Evolutionary conservation across 1,140 invertebrate species (phyloP), one percentile per base, ranked within the genome.

Genomic region (Ylistrum balloti): DNA sequence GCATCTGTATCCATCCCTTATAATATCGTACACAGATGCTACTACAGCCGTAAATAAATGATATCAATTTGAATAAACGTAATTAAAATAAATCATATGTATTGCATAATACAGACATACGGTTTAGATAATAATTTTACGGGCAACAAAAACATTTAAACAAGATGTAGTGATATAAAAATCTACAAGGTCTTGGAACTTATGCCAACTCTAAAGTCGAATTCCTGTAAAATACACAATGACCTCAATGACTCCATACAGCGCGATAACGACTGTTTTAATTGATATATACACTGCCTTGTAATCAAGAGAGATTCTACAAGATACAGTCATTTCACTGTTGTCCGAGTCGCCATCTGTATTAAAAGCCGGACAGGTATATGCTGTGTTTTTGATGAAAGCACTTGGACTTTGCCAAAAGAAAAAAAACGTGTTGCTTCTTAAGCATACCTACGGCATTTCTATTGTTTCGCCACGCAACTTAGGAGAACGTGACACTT

Each of bases 31-130:
- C 56, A 74, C 56, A 28, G 56, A 74, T 74, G 56, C n/a, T 74
- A n/a, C 56, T 5, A 74, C 56, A 74, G 56, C 5, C 56, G 56
- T 74, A 74, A 74, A 74, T 74, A 74, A 74, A 74, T 74, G 56
- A 74, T 74, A 74, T 74, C 56, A 74, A 74, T 74, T 74, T 28
- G 56, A 2, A n/a, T 74, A 74, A 74, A 74, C 56, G n/a, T 74
- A 28, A 74, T 28, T 28, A n/a, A 7, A 74, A 74, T 74, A 74
- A 3, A 74, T 74, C 22, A 17, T 74, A 74, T 74, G 41, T 9
- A 74, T 74, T 9, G 5, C 56, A 28, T 74, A 74, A 74, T 74
- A 17, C 20, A 45, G 10, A 45, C 41, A 45, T n/a, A 28, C 56
- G 56, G n/a, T 74, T 74, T 11, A 7, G 5, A 74, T n/a, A 7